Base-by-base conservation (phyloP, 2,888 invertebrate genomes). In the Andrena trimmerana region DNA sequence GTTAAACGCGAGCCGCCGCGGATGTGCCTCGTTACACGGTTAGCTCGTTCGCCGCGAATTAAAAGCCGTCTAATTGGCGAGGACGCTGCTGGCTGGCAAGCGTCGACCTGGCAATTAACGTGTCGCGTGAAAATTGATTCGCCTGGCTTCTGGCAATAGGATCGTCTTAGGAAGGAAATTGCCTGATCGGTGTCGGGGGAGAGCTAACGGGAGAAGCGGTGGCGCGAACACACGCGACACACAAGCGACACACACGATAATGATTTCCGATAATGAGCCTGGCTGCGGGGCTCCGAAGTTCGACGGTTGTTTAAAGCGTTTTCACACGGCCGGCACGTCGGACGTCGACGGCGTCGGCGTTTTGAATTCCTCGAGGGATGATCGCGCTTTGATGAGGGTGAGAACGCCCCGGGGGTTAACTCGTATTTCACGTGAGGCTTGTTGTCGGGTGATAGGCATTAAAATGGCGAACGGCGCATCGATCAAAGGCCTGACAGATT, bases 401-500 rank as follows among this genome's bases (percentile, higher is more conserved):
- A 91, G 90, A 89, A 89, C 87, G 84, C 89, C 90, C 88, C 81
- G 89, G 88, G 91, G 91, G 91, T 91, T 91, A 91, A 92, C 91
- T 91, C 90, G 91, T 92, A 91, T 91, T 91, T 90, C 90, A 90
- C 91, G 90, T 89, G 89, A 91, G 91, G 88, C 91, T 91, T 89
- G 91, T 91, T 91, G 90, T 90, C 90, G 92, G 91, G 90, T 91
- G 91, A 92, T 91, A 90, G 91, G 92, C 91, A 92, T 92, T 93
- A 93, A 93, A 93, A 92, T 91, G 89, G 92, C 91, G 90, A 89
- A 89, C 88, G 87, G 91, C 90, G 90, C 93, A 93, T 94, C 93
- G 93, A 94, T 94, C 93, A 94, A 92, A 90, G 86, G 81, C 76
- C 85, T 93, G 93, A 94, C 94, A 93, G 93, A 92, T 93, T 94